A percentile compares a stretch with the other conserved stretches of the same genome.
Conservation (phyloP, 2,888 invertebrate genomes). For the Brenthis daphne region DNA sequence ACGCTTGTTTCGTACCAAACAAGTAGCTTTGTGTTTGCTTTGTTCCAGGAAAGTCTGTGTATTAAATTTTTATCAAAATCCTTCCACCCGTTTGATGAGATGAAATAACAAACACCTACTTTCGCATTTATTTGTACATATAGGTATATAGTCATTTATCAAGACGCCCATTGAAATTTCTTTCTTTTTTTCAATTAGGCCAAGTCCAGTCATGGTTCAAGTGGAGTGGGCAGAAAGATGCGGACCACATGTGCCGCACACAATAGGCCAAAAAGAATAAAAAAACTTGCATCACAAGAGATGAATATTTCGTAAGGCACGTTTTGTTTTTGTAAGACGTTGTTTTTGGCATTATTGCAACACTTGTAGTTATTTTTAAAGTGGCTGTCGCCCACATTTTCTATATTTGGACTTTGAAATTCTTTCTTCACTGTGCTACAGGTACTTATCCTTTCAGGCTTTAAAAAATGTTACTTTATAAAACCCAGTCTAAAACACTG, state of each 20-base stretch:
- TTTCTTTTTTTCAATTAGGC: not conserved
- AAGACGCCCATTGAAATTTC: not conserved
- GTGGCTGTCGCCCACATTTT: conserved; percentile 5
- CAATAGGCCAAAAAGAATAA: conserved; percentile 15
- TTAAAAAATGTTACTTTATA: not conserved
- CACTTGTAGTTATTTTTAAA: conserved; percentile 13
- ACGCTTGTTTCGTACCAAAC: too few relatives aligned
- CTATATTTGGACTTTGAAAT: not conserved
- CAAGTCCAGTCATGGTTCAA: not conserved
- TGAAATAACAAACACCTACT: not conserved
- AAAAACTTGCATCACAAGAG: conserved; percentile 25
- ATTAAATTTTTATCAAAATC: too few relatives aligned
- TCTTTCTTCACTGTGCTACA: not conserved
- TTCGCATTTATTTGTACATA: not conserved
- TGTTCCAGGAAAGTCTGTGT: too few relatives aligned
- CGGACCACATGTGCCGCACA: conserved; percentile 26
- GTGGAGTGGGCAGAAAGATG: conserved; percentile 20
- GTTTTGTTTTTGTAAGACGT: conserved; percentile 12
- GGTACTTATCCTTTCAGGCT: not conserved
- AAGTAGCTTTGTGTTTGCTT: too few relatives aligned
- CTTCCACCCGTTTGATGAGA: too few relatives aligned
- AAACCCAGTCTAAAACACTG: too few relatives aligned
- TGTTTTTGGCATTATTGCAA: conserved; percentile 12
- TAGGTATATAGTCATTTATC: not conserved
- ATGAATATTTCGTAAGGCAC: conserved; percentile 17